Conservation (phyloP, 2,888 invertebrate species). For the Seira sanloemensis region DNA sequence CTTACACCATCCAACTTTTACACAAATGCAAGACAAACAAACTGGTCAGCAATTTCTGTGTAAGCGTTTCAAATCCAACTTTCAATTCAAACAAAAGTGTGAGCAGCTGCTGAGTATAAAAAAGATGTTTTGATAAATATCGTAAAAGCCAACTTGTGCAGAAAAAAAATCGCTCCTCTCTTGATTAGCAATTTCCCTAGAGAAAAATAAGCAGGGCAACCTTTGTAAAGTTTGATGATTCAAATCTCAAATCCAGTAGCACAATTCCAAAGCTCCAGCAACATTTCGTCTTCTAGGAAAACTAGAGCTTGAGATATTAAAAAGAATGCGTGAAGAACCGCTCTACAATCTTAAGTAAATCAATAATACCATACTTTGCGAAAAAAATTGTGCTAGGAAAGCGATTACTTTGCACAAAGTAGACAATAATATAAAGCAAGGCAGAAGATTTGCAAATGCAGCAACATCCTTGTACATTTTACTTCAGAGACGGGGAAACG, state of each 20-base stretch:
- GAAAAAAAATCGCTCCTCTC: not conserved
- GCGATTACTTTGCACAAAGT: slow-evolving; percentile 9
- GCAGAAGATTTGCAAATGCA: not conserved
- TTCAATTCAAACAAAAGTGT: slow-evolving; percentile 11
- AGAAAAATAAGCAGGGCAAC: too few relatives aligned
- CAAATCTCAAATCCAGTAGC: slow-evolving; percentile 49
- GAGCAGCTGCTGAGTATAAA: slow-evolving; percentile 48
- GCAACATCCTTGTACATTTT: not conserved
- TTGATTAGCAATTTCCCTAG: too few relatives aligned
- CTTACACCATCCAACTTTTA: not conserved
- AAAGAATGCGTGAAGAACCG: too few relatives aligned
- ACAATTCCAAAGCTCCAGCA: too few relatives aligned
- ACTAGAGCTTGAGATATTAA: too few relatives aligned
- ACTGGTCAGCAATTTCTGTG: not conserved
- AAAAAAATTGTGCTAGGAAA: not conserved
- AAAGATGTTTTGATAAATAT: not conserved
- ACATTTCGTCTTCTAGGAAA: too few relatives aligned
- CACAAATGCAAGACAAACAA: not conserved
- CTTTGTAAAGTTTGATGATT: too few relatives aligned
- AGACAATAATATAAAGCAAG: not conserved
- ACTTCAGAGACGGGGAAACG: not conserved
- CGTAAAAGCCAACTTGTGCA: too few relatives aligned
- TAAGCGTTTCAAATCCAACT: not conserved
- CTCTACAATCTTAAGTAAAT: slow-evolving; percentile 17
- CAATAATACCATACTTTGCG: not conserved